Conservation (phyloP, 2,113 vertebrate species). For the Plestiodon gilberti region DNA sequence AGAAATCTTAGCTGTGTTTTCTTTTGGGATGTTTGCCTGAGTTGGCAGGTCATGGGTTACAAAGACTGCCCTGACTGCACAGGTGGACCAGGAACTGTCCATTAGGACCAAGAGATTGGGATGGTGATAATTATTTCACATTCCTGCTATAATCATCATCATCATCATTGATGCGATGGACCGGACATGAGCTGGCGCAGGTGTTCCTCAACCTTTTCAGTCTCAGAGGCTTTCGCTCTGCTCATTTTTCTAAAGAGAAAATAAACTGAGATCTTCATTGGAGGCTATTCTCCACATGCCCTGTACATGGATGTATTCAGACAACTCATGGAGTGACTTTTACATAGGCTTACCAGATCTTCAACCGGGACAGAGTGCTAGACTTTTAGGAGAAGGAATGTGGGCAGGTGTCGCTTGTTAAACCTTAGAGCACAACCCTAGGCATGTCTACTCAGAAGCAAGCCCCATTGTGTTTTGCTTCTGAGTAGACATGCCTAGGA, state of each 20-base stretch:
- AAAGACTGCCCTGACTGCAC: neutral
- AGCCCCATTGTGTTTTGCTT: no score
- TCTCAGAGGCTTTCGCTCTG: constrained; percentile 19
- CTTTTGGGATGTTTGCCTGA: constrained; percentile 35
- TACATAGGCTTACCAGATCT: no score
- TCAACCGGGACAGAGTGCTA: no score
- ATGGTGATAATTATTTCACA: constrained; percentile 27
- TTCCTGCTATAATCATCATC: no score
- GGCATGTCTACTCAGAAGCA: no score
- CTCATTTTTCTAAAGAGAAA: neutral
- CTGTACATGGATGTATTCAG: neutral
- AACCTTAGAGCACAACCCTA: no score
- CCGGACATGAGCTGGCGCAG: constrained; percentile 31
- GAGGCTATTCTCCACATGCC: neutral
- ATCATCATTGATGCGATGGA: constrained; percentile 46
- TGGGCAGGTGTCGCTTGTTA: no score
- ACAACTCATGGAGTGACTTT: neutral
- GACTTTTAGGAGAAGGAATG: no score
- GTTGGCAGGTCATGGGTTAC: constrained; percentile 21
- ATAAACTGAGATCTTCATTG: fast-evolving
- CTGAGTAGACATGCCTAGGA: no score
- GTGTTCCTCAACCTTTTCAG: constrained; percentile 13
- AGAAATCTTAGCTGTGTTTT: neutral
- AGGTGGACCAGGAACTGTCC: neutral
- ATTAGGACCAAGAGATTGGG: fast-evolving